A percentile compares a stretch with the other conserved stretches of the same genome.
Conservation (phyloP, 2,797 vertebrate species). For the Pseudochaenichthys georgianus region DNA sequence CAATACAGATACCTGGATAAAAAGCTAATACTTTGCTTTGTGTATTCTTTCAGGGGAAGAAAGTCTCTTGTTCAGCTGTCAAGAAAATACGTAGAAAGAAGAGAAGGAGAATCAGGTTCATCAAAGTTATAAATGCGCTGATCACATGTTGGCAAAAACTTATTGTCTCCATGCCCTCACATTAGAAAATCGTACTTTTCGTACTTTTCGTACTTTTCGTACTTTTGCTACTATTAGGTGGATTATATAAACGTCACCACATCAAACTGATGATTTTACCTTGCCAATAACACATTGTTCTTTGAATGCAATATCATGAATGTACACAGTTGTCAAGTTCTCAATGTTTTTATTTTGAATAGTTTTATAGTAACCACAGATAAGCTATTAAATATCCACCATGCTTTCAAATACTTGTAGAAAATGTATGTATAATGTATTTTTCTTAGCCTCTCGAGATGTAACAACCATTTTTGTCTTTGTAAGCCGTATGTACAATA, state of each 20-base stretch:
- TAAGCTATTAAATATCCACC: conserved; percentile 63
- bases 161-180: conserved; percentile 55
- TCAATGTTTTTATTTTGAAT: conserved; percentile 55
- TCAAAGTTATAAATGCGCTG: conserved; percentile 69
- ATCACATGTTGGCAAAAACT: conserved; percentile 85
- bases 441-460: conserved; percentile 25
- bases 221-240: conserved; percentile 5
- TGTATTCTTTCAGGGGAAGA: conserved; percentile 68
- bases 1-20: not conserved
- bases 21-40: not conserved
- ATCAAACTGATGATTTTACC: conserved; percentile 21
- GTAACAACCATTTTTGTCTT: conserved; percentile 33
- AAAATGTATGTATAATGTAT: conserved; percentile 25
- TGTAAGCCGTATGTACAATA: conserved; percentile 16
- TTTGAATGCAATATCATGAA: conserved; percentile 28
- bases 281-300: not conserved
- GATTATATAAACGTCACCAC: conserved; percentile 21
- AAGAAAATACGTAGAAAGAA: conserved; percentile 70
- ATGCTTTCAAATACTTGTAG: conserved; percentile 36
- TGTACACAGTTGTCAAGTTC: conserved; percentile 62
- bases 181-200: conserved; percentile 34
- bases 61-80: conserved; percentile 63
- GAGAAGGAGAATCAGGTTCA: conserved; percentile 68
- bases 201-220: not conserved
- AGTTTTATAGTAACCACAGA: conserved; percentile 63